phyloP scores from a whole-genome alignment of 2,888 invertebrate genomes.

The Mesoligia furuncula region DNA sequence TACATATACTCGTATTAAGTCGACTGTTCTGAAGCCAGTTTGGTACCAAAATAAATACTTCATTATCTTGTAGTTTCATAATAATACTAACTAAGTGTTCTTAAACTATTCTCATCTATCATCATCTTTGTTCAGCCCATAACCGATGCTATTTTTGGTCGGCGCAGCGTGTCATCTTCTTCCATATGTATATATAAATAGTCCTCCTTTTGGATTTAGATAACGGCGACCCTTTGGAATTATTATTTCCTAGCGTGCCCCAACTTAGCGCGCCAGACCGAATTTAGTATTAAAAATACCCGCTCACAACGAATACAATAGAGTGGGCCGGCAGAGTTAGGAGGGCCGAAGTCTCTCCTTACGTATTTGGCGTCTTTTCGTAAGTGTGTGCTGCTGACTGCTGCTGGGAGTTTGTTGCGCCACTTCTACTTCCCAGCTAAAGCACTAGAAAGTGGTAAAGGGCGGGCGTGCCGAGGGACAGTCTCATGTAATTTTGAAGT shows the following conservation, averaged over 20 bases:
- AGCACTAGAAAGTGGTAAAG: not conserved
- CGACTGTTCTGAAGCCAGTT: conserved; percentile 16
- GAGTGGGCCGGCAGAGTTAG: not conserved
- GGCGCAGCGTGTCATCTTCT: not conserved
- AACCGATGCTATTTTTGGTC: not conserved
- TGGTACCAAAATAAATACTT: not conserved
- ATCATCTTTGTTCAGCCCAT: not conserved
- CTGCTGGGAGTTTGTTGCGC: not conserved
- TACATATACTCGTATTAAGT: conserved; percentile 1
- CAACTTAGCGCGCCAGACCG: not conserved
- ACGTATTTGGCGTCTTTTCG: too few species aligned
- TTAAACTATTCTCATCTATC: not conserved
- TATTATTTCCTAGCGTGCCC: not conserved
- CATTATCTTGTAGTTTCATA: not conserved
- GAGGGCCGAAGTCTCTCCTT: not conserved
- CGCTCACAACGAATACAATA: not conserved
- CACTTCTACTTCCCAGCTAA: not conserved
- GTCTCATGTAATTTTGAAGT: not conserved
- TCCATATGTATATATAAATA: too few species aligned
- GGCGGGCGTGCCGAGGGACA: not conserved
- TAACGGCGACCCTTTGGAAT: not conserved
- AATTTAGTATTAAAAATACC: not conserved
- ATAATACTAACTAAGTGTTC: not conserved
- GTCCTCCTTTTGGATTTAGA: not conserved
- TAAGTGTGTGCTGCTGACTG: too few species aligned